phyloP scores from a whole-genome alignment of 2,113 vertebrate species.

The Ophiodon elongatus region DNA sequence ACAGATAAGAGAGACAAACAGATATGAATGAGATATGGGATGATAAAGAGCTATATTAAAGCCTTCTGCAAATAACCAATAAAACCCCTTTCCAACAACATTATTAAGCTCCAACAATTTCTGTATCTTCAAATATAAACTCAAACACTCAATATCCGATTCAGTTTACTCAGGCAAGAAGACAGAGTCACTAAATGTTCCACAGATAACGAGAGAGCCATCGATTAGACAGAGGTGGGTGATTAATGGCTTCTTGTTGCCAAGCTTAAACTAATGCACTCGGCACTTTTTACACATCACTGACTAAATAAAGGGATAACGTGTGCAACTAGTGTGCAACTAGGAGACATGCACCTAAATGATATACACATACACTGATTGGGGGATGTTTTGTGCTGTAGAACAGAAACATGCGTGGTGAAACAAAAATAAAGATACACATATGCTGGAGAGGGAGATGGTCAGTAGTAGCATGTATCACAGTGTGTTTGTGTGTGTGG shows the following conservation, averaged over 20 bases:
- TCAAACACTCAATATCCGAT: conserved; percentile 30
- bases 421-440: neutral
- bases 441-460: neutral
- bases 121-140: conserved; percentile 15
- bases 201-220: conserved; percentile 47
- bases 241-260: conserved; percentile 54
- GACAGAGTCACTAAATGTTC: conserved; percentile 42
- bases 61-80: neutral
- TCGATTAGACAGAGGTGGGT: conserved; percentile 44
- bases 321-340: neutral
- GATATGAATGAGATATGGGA: neutral
- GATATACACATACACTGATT: neutral
- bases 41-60: conserved; percentile 2
- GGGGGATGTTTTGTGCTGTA: neutral
- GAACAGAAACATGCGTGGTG: neutral
- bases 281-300: conserved; percentile 33
- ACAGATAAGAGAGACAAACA: conserved; percentile 6
- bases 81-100: neutral
- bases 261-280: conserved; percentile 1
- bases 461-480: neutral
- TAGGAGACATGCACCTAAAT: neutral
- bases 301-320: conserved; percentile 14
- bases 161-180: conserved; percentile 35
- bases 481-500: conserved; percentile 26
- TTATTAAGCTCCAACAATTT: conserved; percentile 2